Evolutionary conservation across 1,140 invertebrate genomes (phyloP), one percentile per base, ranked within the genome.

Genomic region (Achroia grisella): DNA sequence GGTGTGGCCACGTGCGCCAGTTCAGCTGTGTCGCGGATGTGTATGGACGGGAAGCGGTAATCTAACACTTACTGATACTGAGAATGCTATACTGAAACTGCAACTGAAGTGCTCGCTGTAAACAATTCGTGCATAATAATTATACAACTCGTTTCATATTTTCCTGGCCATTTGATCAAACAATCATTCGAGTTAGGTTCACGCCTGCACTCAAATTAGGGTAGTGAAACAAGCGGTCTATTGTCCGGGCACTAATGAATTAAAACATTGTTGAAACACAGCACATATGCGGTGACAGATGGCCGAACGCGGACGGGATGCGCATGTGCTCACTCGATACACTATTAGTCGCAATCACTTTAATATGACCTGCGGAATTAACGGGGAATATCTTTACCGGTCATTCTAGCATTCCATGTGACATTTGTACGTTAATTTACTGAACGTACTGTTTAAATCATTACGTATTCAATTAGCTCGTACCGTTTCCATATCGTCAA

Each of bases 1-100:
- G 81, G 78, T 76, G 62, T 76, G 70, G 71, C 78, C 81, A 85
- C 81, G 81, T 85, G 81, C 79, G 73, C 66, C 66, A 69, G 76
- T 59, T 78, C 81, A 81, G 81, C 75, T 85, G 78, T 68, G 65
- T 54, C 74, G 69, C 76, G 80, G 76, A 79, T 80, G 75, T 79
- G 58, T 64, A 56, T 54, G 69, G 75, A 78, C 77, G 75, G 79
- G 75, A 83, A 83, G 64, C 75, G 42, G 75, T 80, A 80, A 83
- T 74, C 69, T 66, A 72, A 83, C 74, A 78, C 78, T 77, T 56
- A 63, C 52, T 52, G 60, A 71, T 72, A 71, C 66, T 52, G 50
- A 35, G 54, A 71, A 67, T 46, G 54, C 53, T 56, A 58, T 58
- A 44, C 59, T 58, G 57, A 48, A 63, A 58, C 48, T 36, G 51